Base-by-base conservation (phyloP, 2,797 vertebrate genomes). In the Sebastes vulpes region DNA sequence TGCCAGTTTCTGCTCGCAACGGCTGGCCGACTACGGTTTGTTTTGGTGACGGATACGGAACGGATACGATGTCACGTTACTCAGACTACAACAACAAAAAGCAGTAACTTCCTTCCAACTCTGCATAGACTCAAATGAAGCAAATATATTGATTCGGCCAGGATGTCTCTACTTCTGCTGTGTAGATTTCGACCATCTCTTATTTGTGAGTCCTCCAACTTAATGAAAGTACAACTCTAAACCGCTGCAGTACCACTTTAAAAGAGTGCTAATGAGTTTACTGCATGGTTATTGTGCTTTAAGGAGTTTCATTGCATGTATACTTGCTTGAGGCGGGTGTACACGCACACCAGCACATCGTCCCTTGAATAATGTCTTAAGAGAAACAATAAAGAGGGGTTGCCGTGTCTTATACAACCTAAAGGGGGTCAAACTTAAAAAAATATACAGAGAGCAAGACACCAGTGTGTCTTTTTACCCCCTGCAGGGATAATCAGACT, bases 401-500 rank as follows among this genome's bases (percentile, higher is more conserved):
- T 28, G 42, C 52, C 31, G 35, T 71, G 42, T 76, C 54, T 28
- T 53, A 71, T 31, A 32, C 12, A 18, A 63, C 32, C 65, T 75
- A 14, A 61, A 81, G 28, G 42, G 78, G 78, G 74, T 89, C 52
- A 82, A 83, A 86, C 64, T 21, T 42, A n/a, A 64, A 79, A 54
- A 21, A 66, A 50, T 46, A 46, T 46, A 42, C 28, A 53, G 23
- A 56, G 38, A 86, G 31, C 23, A 48, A 78, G 75, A 86, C 77
- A 66, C 66, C 65, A 86, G 80, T 77, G 59, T 75, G 67, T 82
- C 52, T 63, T 85, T 90, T 73, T 31, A 50, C 77, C 72, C 72
- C 90, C 92, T 84, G 80, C 77, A 66, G 91, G 70, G 86, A 89
- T 85, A 87, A 91, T 94, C 89, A 88, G 73, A 56, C 88, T 91